Evolutionary conservation across 2,797 vertebrate species (phyloP), one percentile per base, ranked within the genome.

Genomic region (Cryptoblepharus egeriae): DNA sequence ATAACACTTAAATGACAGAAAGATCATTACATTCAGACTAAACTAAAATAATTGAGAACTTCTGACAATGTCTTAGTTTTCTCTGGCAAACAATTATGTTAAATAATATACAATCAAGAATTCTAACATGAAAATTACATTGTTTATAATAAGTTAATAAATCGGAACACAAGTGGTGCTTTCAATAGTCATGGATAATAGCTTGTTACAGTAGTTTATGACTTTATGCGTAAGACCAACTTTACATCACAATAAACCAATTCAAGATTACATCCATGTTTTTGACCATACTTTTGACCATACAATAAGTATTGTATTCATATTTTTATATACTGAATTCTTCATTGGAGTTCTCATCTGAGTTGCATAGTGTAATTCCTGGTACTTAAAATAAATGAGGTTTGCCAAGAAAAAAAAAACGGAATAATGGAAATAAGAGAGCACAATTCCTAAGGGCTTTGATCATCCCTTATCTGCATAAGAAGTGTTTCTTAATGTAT

Each of bases 391-490:
- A 45, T 9, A 69, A 79, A 71, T 69, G 80, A 71, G 28, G n/a
- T 71, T 87, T 76, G 79, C 26, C n/a, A 6, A 58, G 22, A 86
- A 64, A 61, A 88, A 3, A 49, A 18, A 11, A 24, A 10, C 60
- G 30, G 39, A 63, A 52, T 30, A 30, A 70, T 71, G 42, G 42
- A 42, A 79, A 72, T 28, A 4, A 60, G 71, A 78, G 39, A 83
- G 22, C 7, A 71, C 28, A 83, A 73, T 79, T 55, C 28, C 26
- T 63, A 63, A 69, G 83, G 85, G 81, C 67, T 24, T 72, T 0
- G 0, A 58, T 18, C 0, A 0, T 5, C 80, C 8, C 75, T 32
- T 58, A 49, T 9, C 5, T 80, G 76, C 39, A 61, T 71, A 3
- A 7, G 35, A 7, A 55, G 39, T 49, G 80, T 70, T n/a, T 30